Evolutionary conservation across 1,140 invertebrate species (phyloP).

Genomic region (Aphelinus certus): DNA sequence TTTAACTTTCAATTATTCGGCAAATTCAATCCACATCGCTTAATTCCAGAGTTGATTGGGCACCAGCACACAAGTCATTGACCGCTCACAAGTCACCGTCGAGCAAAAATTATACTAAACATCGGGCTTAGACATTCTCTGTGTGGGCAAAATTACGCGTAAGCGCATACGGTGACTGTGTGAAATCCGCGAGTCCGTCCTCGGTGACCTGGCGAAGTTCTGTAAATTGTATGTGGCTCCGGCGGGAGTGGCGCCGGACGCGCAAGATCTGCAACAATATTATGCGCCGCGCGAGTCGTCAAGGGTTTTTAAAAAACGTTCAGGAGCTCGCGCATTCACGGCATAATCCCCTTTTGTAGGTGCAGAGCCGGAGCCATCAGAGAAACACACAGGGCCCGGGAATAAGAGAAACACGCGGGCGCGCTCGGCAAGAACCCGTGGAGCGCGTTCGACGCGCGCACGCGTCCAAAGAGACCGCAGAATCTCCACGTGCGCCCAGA

Average conservation of each 20-base stretch:
- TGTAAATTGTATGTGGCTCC: too few relatives aligned
- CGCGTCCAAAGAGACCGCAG: constrained; percentile 58
- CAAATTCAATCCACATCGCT: too few relatives aligned
- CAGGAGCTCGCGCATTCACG: constrained; percentile 37
- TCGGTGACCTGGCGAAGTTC: too few relatives aligned
- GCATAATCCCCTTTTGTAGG: constrained; percentile 40
- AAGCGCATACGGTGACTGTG: too few relatives aligned
- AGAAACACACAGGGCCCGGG: background rate
- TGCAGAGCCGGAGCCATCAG: background rate
- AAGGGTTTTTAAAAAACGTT: constrained; percentile 31
- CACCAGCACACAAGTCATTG: too few relatives aligned
- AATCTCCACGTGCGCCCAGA: constrained; percentile 53
- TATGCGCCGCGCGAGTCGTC: background rate
- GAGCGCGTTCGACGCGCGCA: constrained; percentile 42
- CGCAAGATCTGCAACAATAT: background rate
- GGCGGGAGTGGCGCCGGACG: background rate
- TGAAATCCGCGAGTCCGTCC: too few relatives aligned
- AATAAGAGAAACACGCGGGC: constrained; percentile 44
- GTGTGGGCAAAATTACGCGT: too few relatives aligned
- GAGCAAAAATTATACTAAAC: too few relatives aligned
- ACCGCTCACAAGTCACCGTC: too few relatives aligned
- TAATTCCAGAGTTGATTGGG: too few relatives aligned
- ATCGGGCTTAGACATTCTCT: too few relatives aligned
- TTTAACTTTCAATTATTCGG: too few relatives aligned
- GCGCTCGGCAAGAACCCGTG: constrained; percentile 42